These are phyloP conservation scores for Pedicia rivosa DNA, from an alignment of 2,888 invertebrate species.

Conservation along the genomic window DNA sequence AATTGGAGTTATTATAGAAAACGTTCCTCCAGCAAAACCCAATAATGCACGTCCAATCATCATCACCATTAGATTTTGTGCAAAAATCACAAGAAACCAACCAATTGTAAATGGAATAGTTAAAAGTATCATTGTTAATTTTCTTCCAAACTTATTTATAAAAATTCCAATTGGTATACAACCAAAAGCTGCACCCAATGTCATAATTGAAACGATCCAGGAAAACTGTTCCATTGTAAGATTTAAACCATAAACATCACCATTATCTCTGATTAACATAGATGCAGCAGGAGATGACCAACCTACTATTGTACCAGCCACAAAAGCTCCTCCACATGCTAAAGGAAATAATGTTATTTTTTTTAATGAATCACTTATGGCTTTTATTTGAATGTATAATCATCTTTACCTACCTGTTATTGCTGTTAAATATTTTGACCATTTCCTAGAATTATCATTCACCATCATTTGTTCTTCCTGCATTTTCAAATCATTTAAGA, in stretches of 20 bases:
- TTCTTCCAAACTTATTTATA: slow-evolving; percentile 48
- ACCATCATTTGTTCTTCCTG: no score
- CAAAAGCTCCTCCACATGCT: slow-evolving; percentile 64
- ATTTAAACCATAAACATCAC: slow-evolving; percentile 34
- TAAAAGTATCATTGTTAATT: slow-evolving; percentile 35
- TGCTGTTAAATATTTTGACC: no score
- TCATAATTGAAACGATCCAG: slow-evolving; percentile 47
- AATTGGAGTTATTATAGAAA: slow-evolving; percentile 58
- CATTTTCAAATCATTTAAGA: no score
- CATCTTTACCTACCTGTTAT: no score
- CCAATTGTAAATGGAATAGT: slow-evolving; percentile 51
- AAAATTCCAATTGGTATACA: slow-evolving; percentile 47
- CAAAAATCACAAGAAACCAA: slow-evolving; percentile 57
- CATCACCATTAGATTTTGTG: slow-evolving; percentile 38
- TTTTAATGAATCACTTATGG: no score
- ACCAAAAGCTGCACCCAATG: slow-evolving; percentile 45
- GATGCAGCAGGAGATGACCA: slow-evolving; percentile 59
- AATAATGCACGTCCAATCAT: slow-evolving; percentile 25
- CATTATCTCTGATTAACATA: slow-evolving; percentile 22
- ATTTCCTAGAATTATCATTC: no score
- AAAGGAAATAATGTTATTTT: slow-evolving; percentile 10
- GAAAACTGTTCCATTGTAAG: slow-evolving; percentile 34
- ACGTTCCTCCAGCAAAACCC: slow-evolving; percentile 48
- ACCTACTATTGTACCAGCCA: slow-evolving; percentile 56
- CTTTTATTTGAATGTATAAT: no score